These are phyloP conservation scores for Tetranychus truncatus DNA, from an alignment of 2,888 invertebrate species.

Conservation along the genomic window DNA sequence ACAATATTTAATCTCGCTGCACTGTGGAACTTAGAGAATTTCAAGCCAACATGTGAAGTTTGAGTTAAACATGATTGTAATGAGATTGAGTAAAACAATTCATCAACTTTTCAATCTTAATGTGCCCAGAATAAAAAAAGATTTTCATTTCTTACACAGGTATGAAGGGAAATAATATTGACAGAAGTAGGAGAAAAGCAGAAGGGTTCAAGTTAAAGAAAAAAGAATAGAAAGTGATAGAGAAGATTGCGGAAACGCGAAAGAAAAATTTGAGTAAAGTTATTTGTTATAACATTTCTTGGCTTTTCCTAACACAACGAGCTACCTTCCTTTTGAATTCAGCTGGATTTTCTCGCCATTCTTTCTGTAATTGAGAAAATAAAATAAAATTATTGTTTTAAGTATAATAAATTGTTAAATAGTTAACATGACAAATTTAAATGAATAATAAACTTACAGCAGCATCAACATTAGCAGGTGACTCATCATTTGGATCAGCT, in stretches of 20 bases:
- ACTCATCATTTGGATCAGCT: constrained; percentile 96
- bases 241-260: background rate
- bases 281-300: constrained; percentile 42
- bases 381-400: constrained; percentile 26
- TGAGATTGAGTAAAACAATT: no score
- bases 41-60: no score
- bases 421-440: background rate
- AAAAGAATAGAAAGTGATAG: constrained; percentile 1
- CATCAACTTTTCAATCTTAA: no score
- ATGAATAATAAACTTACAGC: constrained; percentile 49
- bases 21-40: no score
- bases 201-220: background rate
- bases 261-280: background rate
- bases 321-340: constrained; percentile 96
- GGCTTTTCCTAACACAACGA: constrained; percentile 92
- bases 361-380: constrained; percentile 49
- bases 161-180: no score
- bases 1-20: no score
- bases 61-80: no score
- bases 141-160: no score
- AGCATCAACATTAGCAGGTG: constrained; percentile 97
- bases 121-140: no score
- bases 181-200: background rate
- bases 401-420: background rate
- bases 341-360: constrained; percentile 90